A percentile compares a stretch with the other conserved stretches of the same genome.
phyloP scores from a whole-genome alignment of 2,888 invertebrate species.

The Lysandra bellargus region DNA sequence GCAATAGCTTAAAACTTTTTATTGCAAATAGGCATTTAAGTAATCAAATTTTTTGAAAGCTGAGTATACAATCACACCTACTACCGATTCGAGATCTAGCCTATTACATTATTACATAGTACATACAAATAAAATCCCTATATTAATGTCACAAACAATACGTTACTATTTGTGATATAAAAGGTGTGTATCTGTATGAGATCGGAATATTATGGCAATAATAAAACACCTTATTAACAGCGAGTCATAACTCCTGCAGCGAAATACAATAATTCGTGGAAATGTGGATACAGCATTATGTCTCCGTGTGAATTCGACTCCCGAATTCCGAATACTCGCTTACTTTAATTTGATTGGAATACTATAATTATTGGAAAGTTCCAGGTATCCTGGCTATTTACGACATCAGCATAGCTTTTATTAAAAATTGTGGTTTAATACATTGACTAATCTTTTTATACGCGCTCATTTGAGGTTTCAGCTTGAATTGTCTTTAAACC shows the following conservation, averaged over 20 bases:
- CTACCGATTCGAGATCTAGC: too few species aligned
- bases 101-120: too few species aligned
- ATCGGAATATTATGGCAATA: conserved; percentile 1
- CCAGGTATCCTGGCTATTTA: background rate
- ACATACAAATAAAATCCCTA: background rate
- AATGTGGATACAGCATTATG: conserved; percentile 8
- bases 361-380: background rate
- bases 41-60: too few species aligned
- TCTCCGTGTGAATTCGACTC: conserved; percentile 27
- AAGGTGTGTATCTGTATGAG: background rate
- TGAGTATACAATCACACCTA: too few species aligned
- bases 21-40: too few species aligned
- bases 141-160: background rate
- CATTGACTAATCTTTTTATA: too few species aligned
- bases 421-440: too few species aligned
- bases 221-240: conserved; percentile 25
- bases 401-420: background rate
- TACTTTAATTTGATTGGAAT: conserved; percentile 28
- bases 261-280: conserved; percentile 33
- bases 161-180: background rate
- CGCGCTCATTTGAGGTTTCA: too few species aligned
- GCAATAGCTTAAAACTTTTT: too few species aligned
- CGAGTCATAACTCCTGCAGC: conserved; percentile 29
- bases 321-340: conserved; percentile 24
- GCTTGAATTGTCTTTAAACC: too few species aligned